Evolutionary conservation across 2,113 vertebrate genomes (phyloP), one percentile per base, ranked within the genome.

Genomic region (Lamprologus callipterus): DNA sequence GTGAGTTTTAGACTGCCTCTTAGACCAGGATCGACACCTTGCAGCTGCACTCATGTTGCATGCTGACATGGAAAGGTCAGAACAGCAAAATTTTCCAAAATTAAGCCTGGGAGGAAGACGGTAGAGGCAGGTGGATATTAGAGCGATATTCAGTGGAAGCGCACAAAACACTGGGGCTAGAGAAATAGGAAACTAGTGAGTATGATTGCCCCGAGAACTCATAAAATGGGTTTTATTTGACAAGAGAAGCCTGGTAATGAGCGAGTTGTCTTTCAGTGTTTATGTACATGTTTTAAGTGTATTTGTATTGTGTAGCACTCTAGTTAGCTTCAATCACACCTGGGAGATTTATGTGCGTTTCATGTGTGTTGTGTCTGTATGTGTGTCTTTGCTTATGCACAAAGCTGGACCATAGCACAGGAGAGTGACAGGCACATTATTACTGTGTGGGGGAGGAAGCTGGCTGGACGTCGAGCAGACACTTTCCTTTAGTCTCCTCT

Each of bases 81-180:
- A 91, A 63, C n/a, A 23, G 60, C 75, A 87, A 92, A 86, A 81
- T 86, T 47, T 85, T 89, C 9, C 80, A 33, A 93, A 88, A 90
- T 79, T 2, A 91, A 85, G 70, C 84, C 91, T 89, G 4, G 12
- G 28, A 88, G 81, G 75, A 60, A 90, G 19, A 85, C 53, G 8
- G 45, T 31, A 49, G 26, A 85, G 49, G 60, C 40, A 68, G 63
- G 58, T 87, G 65, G 68, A 84, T 84, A 89, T 68, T 54, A n/a
- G n/a, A 83, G 33, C 16, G 23, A 83, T 88, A 81, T 73, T 80
- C 60, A 55, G 82, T 33, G 14, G 45, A 37, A 57, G 51, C 1
- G 6, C 45, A 4, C 17, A 12, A 23, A 83, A 63, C 26, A 81
- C 31, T 1, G 8, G 17, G 23, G 28, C 58, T 85, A 31, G 12